A percentile compares a stretch with the other conserved stretches of the same genome.
Conservation (phyloP, 2,888 invertebrate species). For the Capitulum mitella region DNA sequence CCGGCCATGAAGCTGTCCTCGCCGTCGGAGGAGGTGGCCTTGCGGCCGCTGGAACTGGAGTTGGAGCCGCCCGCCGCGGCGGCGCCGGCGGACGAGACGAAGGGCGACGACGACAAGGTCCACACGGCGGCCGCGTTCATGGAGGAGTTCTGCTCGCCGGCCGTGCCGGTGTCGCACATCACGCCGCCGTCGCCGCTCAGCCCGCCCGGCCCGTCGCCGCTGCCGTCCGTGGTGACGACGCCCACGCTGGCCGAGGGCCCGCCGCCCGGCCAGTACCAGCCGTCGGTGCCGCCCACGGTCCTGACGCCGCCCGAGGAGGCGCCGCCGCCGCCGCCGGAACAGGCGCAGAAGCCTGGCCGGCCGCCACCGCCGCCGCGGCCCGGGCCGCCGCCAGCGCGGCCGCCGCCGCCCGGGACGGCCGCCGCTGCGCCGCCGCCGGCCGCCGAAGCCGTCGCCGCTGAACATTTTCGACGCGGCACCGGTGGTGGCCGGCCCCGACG, state of each 20-base stretch:
- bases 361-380: not conserved
- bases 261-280: not conserved
- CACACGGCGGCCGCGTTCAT: conserved; percentile 24
- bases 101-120: not conserved
- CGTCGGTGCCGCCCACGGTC: not conserved
- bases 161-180: not conserved
- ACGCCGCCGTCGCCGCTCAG: conserved; percentile 4
- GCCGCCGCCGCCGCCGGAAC: conserved; percentile 7
- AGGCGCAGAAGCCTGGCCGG: no score
- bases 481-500: not conserved
- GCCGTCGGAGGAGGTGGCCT: conserved; percentile 26
- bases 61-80: not conserved
- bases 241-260: not conserved
- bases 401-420: conserved; percentile 1
- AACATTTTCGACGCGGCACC: not conserved
- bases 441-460: not conserved
- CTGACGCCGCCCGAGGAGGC: not conserved
- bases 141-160: not conserved
- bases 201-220: not conserved
- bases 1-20: conserved; percentile 11
- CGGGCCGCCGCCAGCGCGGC: not conserved
- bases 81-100: not conserved
- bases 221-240: not conserved
- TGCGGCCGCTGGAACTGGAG: conserved; percentile 22
- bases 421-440: not conserved